Evolutionary conservation across 2,113 vertebrate genomes (phyloP).

Genomic region (Grammomys surdaster): DNA sequence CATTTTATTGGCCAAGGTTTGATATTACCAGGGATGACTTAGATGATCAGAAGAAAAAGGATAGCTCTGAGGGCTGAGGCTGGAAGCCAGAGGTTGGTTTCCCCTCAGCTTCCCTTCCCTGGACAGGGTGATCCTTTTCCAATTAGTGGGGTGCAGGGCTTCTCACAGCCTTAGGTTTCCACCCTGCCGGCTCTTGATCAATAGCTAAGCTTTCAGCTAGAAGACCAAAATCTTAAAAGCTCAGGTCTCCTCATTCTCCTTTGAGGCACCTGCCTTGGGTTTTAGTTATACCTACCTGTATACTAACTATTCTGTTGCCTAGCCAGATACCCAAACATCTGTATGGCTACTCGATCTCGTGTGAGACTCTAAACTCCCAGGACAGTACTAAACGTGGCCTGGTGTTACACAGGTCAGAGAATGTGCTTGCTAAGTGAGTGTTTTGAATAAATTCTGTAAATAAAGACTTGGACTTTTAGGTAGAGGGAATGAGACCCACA

Average conservation of each 20-base stretch:
- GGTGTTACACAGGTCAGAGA: neutral
- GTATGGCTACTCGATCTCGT: neutral
- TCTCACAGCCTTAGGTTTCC: neutral
- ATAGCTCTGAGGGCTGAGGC: neutral
- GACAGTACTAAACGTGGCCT: neutral
- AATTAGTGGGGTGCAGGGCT: neutral
- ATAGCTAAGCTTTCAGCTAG: neutral
- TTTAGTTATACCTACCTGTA: neutral
- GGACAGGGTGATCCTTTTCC: accelerated
- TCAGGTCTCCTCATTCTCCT: neutral
- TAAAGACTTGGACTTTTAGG: neutral
- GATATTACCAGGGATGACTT: neutral
- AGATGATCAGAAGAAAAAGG: neutral
- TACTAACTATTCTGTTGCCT: too few species aligned
- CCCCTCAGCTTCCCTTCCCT: neutral
- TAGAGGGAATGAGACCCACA: neutral
- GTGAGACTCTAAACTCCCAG: neutral
- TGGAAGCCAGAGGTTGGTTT: neutral
- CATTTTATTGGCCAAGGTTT: neutral
- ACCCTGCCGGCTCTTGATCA: neutral
- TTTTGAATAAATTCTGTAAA: neutral
- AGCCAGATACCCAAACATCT: too few species aligned
- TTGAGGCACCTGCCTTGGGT: neutral
- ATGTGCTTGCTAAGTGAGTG: neutral
- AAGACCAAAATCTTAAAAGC: neutral